Conservation (phyloP, 1,140 invertebrate species). For the Notospermus geniculatus region DNA sequence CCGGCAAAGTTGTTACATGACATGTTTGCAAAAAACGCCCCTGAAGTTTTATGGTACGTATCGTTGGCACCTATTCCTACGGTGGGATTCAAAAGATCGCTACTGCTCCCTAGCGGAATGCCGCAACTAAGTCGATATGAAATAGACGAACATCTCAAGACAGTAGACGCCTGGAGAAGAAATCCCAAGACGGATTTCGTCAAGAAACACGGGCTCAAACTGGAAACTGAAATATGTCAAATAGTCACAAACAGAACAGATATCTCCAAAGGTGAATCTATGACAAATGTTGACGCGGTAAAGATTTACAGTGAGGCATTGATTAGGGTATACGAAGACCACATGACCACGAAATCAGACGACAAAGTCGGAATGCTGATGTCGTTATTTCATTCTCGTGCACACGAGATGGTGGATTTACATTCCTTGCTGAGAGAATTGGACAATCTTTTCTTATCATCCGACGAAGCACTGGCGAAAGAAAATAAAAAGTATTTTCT, state of each 20-base stretch:
- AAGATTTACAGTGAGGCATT: background rate
- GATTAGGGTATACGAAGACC: background rate
- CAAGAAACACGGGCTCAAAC: background rate
- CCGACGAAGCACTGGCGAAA: too few relatives aligned
- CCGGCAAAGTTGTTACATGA: background rate
- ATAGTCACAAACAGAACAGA: too few relatives aligned
- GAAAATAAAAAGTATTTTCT: too few relatives aligned
- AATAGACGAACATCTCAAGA: conserved; percentile 3
- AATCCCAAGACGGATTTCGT: background rate
- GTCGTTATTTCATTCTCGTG: background rate
- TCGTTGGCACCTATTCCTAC: background rate
- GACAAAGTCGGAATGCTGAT: background rate
- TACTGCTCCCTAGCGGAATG: background rate
- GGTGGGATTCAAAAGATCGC: background rate
- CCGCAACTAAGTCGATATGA: background rate
- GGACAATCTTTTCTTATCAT: too few relatives aligned
- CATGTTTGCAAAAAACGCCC: background rate
- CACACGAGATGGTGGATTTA: background rate
- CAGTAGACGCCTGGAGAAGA: background rate
- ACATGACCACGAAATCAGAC: background rate
- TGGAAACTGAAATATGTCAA: background rate
- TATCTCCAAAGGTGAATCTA: too few relatives aligned
- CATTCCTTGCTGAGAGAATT: too few relatives aligned
- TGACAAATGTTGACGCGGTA: background rate
- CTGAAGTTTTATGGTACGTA: background rate